A percentile compares a stretch with the other conserved stretches of the same genome.
phyloP scores from a whole-genome alignment of 2,888 invertebrate genomes.

The Lycia hirtaria region DNA sequence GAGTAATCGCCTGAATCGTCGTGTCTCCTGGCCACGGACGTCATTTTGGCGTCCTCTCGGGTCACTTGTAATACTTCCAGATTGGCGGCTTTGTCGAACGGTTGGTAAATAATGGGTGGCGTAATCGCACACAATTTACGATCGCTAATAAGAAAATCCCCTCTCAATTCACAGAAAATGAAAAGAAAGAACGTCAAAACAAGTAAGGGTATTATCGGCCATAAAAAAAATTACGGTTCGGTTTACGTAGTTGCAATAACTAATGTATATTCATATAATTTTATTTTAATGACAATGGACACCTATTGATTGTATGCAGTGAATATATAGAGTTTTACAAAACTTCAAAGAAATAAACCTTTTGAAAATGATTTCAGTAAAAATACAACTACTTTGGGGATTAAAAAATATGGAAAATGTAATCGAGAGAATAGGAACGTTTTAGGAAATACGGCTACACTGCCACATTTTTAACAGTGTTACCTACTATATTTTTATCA shows the following conservation, averaged over 20 bases:
- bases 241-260: constrained; percentile 48
- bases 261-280: background rate
- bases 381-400: too few relatives aligned
- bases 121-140: constrained; percentile 58
- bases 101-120: constrained; percentile 51
- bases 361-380: too few relatives aligned
- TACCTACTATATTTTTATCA: too few relatives aligned
- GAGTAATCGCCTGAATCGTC: constrained; percentile 82
- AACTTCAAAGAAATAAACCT: too few relatives aligned
- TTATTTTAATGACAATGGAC: background rate
- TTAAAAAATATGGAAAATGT: too few relatives aligned
- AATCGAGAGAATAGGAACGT: too few relatives aligned
- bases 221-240: constrained; percentile 66
- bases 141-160: constrained; percentile 61
- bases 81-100: constrained; percentile 64
- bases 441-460: too few relatives aligned
- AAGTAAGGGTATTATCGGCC: constrained; percentile 77
- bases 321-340: too few relatives aligned
- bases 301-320: too few relatives aligned
- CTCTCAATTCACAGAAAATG: constrained; percentile 63
- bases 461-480: too few relatives aligned
- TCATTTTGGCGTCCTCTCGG: constrained; percentile 78
- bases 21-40: constrained; percentile 76
- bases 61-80: constrained; percentile 79
- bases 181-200: constrained; percentile 78